These are phyloP conservation scores for Triplophysa bombifrons DNA, from an alignment of 2,797 vertebrate species.

Conservation along the genomic window DNA sequence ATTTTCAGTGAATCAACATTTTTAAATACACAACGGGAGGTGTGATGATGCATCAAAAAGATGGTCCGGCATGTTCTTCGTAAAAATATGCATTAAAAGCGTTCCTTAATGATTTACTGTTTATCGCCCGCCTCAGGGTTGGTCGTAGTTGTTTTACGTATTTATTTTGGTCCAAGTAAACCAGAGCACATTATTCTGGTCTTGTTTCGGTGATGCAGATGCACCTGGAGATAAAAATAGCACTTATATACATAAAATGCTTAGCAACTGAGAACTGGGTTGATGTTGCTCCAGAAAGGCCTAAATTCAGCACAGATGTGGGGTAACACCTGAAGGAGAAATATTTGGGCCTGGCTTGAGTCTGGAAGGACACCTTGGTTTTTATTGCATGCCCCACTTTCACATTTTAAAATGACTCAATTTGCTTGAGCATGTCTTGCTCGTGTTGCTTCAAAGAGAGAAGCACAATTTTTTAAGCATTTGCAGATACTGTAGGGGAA, in stretches of 20 bases:
- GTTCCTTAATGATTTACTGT: neutral
- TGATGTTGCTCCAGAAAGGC: slow-evolving; percentile 63
- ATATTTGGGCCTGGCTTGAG: slow-evolving; percentile 52
- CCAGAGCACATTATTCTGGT: slow-evolving; percentile 73
- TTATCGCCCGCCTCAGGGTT: neutral
- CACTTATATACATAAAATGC: slow-evolving; percentile 67
- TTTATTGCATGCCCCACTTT: slow-evolving; percentile 52
- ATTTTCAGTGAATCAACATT: neutral
- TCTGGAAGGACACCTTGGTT: slow-evolving; percentile 40
- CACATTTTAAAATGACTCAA: slow-evolving; percentile 27
- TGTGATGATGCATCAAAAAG: neutral
- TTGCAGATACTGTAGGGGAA: slow-evolving; percentile 22
- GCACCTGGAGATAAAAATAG: slow-evolving; percentile 82
- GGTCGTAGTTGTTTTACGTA: neutral
- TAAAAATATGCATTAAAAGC: neutral
- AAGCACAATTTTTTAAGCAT: neutral
- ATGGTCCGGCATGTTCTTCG: neutral
- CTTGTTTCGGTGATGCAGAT: slow-evolving; percentile 63
- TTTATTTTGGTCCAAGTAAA: slow-evolving; percentile 57
- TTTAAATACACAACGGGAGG: neutral
- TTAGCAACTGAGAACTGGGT: slow-evolving; percentile 74
- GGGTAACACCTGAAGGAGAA: slow-evolving; percentile 45
- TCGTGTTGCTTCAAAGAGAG: no score
- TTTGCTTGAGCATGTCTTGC: no score
- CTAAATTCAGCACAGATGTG: slow-evolving; percentile 56